phyloP scores from a whole-genome alignment of 2,888 invertebrate species.

The Oscheius sp. region DNA sequence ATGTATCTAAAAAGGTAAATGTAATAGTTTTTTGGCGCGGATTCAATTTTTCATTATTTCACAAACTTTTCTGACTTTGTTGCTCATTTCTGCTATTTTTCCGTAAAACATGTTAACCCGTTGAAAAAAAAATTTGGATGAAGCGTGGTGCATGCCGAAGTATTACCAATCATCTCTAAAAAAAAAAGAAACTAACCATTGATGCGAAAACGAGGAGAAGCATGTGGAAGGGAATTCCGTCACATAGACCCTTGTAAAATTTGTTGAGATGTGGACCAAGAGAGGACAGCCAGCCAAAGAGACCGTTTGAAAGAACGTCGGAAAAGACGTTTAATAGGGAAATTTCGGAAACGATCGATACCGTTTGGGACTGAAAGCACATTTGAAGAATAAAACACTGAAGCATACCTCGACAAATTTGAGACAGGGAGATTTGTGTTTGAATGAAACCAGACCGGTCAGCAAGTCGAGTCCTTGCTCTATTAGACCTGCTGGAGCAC shows the following conservation, averaged over 20 bases:
- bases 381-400: neutral
- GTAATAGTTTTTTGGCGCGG: too few species aligned
- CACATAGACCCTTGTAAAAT: constrained; percentile 29
- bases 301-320: constrained; percentile 34
- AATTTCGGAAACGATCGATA: constrained; percentile 33
- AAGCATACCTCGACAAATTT: constrained; percentile 32
- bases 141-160: too few species aligned
- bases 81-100: too few species aligned
- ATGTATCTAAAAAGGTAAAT: too few species aligned
- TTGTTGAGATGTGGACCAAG: constrained; percentile 35
- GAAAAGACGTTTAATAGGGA: constrained; percentile 32
- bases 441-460: constrained; percentile 32
- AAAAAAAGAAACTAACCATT: neutral
- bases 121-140: too few species aligned
- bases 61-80: too few species aligned
- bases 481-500: constrained; percentile 32
- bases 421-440: constrained; percentile 32
- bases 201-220: constrained; percentile 16
- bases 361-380: constrained; percentile 35
- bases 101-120: too few species aligned
- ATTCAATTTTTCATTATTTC: too few species aligned
- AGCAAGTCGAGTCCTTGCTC: constrained; percentile 35
- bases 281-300: constrained; percentile 35
- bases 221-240: constrained; percentile 26
- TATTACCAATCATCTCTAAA: too few species aligned